phyloP scores from a whole-genome alignment of 1,140 invertebrate species.

The Drosophila kohkoa region DNA sequence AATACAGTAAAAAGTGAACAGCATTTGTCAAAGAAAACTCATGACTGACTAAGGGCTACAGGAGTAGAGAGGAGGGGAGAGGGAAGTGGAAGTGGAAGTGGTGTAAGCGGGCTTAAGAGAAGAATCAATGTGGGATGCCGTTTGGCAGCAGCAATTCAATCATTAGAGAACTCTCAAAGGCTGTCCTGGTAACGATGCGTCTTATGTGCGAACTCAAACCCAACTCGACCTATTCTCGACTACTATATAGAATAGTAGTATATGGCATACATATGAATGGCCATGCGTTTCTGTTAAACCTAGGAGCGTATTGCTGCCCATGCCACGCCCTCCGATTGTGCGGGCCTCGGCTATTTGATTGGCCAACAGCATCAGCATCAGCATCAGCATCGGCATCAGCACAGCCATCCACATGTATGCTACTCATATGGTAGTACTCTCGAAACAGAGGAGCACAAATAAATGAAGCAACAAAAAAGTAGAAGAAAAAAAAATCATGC shows the following conservation, averaged over 20 bases:
- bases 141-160: slow-evolving; percentile 16
- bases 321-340: slow-evolving; percentile 67
- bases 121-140: no score
- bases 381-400: no score
- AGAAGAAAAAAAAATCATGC: slow-evolving; percentile 28
- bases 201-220: not conserved
- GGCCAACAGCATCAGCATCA: slow-evolving; percentile 26
- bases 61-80: not conserved
- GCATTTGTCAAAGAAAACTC: not conserved
- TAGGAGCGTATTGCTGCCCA: slow-evolving; percentile 28
- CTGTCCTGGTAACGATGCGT: slow-evolving; percentile 3
- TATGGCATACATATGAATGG: slow-evolving; percentile 5
- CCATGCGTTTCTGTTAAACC: slow-evolving; percentile 18
- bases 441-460: not conserved
- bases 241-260: not conserved
- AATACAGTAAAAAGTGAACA: slow-evolving; percentile 2
- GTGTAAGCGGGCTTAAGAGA: not conserved
- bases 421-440: no score
- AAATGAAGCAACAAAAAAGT: not conserved
- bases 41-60: not conserved
- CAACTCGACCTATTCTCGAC: not conserved
- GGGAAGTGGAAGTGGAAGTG: no score
- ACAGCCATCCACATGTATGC: no score
- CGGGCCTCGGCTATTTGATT: slow-evolving; percentile 59
- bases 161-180: slow-evolving; percentile 34